Evolutionary conservation across 1,140 invertebrate species (phyloP).

Genomic region (Ostrea edulis): DNA sequence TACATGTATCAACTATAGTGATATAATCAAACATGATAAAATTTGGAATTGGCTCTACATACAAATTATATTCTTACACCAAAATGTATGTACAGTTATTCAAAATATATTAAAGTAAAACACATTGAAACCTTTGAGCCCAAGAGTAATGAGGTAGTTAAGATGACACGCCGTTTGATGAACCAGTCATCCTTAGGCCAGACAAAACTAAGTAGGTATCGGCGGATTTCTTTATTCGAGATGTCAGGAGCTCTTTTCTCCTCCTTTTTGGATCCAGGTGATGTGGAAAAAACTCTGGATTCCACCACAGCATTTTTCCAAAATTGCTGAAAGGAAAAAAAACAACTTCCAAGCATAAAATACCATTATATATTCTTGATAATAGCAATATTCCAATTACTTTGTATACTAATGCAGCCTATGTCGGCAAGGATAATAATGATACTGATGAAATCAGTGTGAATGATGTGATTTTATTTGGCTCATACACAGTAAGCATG

Average conservation of each 20-base stretch:
- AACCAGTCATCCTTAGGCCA: conserved; percentile 95
- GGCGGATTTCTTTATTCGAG: conserved; percentile 89
- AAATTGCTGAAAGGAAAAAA: not conserved
- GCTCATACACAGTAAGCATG: too few relatives aligned
- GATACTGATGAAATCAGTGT: too few relatives aligned
- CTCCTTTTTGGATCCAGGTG: not conserved
- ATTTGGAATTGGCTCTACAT: too few relatives aligned
- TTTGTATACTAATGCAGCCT: too few relatives aligned
- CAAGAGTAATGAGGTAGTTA: conserved; percentile 85
- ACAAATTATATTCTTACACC: too few relatives aligned
- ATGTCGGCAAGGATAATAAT: too few relatives aligned
- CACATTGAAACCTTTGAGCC: conserved; percentile 78
- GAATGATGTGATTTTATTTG: too few relatives aligned
- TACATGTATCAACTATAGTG: too few relatives aligned
- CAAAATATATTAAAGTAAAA: too few relatives aligned
- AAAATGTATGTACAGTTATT: too few relatives aligned
- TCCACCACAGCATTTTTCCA: conserved; percentile 15
- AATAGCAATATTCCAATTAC: not conserved
- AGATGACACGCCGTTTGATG: conserved; percentile 90
- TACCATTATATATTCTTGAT: not conserved
- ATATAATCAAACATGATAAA: too few relatives aligned
- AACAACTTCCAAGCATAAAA: not conserved
- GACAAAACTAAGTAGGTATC: conserved; percentile 93
- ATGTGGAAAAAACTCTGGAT: not conserved
- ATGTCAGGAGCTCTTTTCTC: conserved; percentile 79